phyloP scores from a whole-genome alignment of 2,797 vertebrate genomes.

The Gymnodraco acuticeps region DNA sequence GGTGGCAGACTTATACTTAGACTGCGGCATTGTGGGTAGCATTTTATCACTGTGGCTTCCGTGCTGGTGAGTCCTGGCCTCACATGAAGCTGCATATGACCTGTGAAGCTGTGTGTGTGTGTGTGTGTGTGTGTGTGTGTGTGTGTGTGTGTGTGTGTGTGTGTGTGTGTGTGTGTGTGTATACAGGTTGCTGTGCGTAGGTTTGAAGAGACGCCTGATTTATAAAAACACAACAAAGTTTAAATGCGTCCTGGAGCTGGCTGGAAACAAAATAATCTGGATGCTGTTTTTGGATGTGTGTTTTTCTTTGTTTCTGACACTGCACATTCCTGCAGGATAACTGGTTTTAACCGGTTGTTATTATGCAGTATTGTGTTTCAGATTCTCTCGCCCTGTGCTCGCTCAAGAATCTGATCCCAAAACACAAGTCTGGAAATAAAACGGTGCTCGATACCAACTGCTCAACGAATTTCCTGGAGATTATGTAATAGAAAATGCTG shows the following conservation, averaged over 20 bases:
- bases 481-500: slow-evolving; percentile 18
- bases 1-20: slow-evolving; percentile 58
- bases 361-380: slow-evolving; percentile 75
- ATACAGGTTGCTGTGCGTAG: slow-evolving; percentile 3
- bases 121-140: background rate
- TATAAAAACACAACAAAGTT: slow-evolving; percentile 56
- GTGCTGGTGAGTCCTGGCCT: slow-evolving; percentile 26
- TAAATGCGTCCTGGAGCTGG: slow-evolving; percentile 26
- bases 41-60: slow-evolving; percentile 65
- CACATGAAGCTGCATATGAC: slow-evolving; percentile 44
- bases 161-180: background rate
- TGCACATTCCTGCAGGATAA: slow-evolving; percentile 80
- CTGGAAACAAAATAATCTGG: slow-evolving; percentile 68
- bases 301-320: slow-evolving; percentile 74
- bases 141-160: slow-evolving; percentile 6
- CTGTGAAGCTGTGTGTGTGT: slow-evolving; percentile 19
- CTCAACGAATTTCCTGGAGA: slow-evolving; percentile 18
- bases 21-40: slow-evolving; percentile 38
- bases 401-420: slow-evolving; percentile 50
- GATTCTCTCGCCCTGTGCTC: slow-evolving; percentile 58
- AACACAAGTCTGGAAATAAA: slow-evolving; percentile 47
- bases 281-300: slow-evolving; percentile 71
- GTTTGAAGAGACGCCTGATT: slow-evolving; percentile 8
- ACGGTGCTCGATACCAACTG: background rate
- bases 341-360: slow-evolving; percentile 76